A percentile compares a stretch with the other conserved stretches of the same genome.
Conservation (phyloP, 2,888 invertebrate genomes). For the Bursaphelenchus okinawaensis region DNA sequence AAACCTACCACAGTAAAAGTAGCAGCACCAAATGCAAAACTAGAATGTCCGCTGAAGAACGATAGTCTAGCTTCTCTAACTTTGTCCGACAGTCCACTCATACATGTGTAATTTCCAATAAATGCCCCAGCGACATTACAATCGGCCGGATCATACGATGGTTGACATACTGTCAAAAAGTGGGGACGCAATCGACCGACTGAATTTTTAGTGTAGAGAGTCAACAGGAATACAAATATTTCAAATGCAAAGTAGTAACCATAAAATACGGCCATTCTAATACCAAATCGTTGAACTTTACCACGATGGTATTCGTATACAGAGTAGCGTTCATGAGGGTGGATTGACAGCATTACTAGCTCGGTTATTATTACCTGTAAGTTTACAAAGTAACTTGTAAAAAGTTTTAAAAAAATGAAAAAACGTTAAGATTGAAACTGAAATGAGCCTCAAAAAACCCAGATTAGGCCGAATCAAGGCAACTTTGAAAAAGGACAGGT, state of each 20-base stretch:
- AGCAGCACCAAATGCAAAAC: background rate
- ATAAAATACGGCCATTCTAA: background rate
- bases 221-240: slow-evolving; percentile 62
- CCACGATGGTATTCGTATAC: background rate
- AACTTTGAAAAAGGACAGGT: too few species aligned
- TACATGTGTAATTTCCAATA: slow-evolving; percentile 11
- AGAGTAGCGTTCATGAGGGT: background rate
- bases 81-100: background rate
- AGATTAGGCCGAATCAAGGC: too few species aligned
- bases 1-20: background rate
- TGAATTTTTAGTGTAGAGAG: slow-evolving; percentile 86
- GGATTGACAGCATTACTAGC: background rate
- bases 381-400: too few species aligned
- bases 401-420: too few species aligned
- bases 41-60: slow-evolving; percentile 19
- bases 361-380: background rate
- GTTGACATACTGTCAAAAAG: slow-evolving; percentile 80
- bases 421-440: too few species aligned
- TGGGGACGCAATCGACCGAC: slow-evolving; percentile 88
- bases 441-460: too few species aligned
- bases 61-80: slow-evolving; percentile 10
- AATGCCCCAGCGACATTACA: slow-evolving; percentile 7
- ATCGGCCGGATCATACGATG: slow-evolving; percentile 58
- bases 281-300: background rate
- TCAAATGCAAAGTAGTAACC: background rate